Evolutionary conservation across 2,113 vertebrate species (phyloP).

Genomic region (Barnardius zonarius): DNA sequence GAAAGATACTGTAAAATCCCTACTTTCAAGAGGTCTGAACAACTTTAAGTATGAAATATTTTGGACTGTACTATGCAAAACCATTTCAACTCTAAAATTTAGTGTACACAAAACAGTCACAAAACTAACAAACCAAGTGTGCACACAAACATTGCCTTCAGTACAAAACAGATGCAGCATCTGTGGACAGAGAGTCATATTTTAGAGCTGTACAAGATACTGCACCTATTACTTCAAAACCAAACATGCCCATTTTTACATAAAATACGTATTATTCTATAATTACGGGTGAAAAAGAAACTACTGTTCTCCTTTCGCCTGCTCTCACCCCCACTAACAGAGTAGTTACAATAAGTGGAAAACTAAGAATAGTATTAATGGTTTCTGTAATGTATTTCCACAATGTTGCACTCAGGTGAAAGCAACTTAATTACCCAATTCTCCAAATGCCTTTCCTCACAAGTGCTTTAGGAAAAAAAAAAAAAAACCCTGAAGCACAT

Average conservation of each 20-base stretch:
- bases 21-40: not conserved
- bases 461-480: not conserved
- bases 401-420: not conserved
- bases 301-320: not conserved
- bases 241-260: not conserved
- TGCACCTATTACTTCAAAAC: not conserved
- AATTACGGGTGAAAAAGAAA: not conserved
- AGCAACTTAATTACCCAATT: not conserved
- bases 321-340: not conserved
- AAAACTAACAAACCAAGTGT: not conserved
- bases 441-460: not conserved
- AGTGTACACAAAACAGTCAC: not conserved
- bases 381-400: not conserved
- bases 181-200: not conserved
- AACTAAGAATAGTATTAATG: not conserved
- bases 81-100: not conserved
- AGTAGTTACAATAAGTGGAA: not conserved
- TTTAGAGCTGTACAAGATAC: not conserved
- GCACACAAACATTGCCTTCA: not conserved
- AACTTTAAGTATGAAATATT: not conserved
- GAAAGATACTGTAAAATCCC: not conserved
- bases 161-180: not conserved
- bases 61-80: not conserved
- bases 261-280: not conserved
- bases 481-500: rapidly evolving